Evolutionary conservation across 2,113 vertebrate genomes (phyloP).

Genomic region (Coregonus clupeaformis): DNA sequence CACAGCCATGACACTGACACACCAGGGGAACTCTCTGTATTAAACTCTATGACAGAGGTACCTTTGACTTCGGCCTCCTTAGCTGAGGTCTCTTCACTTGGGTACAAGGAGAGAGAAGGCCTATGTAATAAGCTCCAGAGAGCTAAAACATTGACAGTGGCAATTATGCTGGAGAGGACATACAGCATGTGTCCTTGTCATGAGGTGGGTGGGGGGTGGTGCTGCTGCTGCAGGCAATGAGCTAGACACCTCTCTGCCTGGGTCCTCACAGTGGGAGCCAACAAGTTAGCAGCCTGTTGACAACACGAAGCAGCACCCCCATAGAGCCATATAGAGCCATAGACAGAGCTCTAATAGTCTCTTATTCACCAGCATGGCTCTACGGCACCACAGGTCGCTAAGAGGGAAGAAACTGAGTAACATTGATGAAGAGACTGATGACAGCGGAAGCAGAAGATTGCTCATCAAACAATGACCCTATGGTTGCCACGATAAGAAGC

Average conservation of each 20-base stretch:
- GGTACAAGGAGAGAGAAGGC: background rate
- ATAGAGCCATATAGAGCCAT: background rate
- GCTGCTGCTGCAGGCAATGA: background rate
- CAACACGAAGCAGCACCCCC: no score
- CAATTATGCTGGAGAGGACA: background rate
- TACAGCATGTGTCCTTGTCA: background rate
- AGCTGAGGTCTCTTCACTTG: background rate
- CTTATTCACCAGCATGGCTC: constrained; percentile 11
- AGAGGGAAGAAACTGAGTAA: background rate
- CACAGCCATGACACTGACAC: constrained; percentile 2
- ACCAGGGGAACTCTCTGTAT: background rate
- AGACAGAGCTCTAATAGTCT: background rate
- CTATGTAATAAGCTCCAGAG: background rate
- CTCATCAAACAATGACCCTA: background rate
- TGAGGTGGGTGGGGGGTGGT: background rate
- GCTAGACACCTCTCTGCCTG: background rate
- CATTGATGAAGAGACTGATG: constrained; percentile 2
- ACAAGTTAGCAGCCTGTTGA: no score
- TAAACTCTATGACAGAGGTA: no score
- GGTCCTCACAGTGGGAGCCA: background rate
- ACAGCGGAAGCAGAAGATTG: background rate
- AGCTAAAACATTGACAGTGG: background rate
- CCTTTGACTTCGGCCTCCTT: background rate
- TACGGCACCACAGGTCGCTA: background rate
- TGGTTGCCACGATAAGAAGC: constrained; percentile 18